Evolutionary conservation across 2,797 vertebrate genomes (phyloP), one percentile per base, ranked within the genome.

Genomic region (Picus viridis): DNA sequence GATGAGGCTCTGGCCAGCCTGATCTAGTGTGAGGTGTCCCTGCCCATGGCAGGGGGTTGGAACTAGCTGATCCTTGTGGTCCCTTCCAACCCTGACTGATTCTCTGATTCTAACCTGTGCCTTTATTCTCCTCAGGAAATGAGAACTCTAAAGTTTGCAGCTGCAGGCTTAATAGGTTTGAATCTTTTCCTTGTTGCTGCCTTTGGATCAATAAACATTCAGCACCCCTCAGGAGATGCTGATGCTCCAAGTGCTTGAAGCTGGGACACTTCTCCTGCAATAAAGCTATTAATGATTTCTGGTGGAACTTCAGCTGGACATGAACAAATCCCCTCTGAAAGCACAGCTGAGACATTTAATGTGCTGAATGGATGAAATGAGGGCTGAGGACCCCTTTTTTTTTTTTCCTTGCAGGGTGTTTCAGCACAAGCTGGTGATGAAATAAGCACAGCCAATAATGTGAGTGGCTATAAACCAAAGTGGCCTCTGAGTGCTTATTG

Each of bases 321-420:
- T 58, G 16, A 90, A 93, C 54, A 32, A 88, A 68, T 57, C 26
- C 27, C 26, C 63, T 74, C 59, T 83, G 74, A 92, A 91, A 73
- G 6, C 24, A 36, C 39, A 68, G 23, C 0, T 83, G 24, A 90
- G 90, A 53, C 7, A 57, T 65, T 47, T 65, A 41, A 32, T 53
- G 6, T 53, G 20, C 11, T 83, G 39, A 69, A 57, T 17, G 13
- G 53, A 36, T 67, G 41, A 72, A 22, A 89, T 45, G 13, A 83
- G 30, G 81, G 36, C n/a, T 45, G 16, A 91, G 87, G 54, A 67
- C 10, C 17, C 81, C 54, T 93, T 90, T 77, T 32, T 83, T 80
- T 72, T 80, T 32, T 83, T 83, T 72, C n/a, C n/a, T n/a, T n/a
- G 54, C 88, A 85, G 91, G 49, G n/a, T 71, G 10, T 67, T 93